Base-by-base conservation (phyloP, 2,888 invertebrate species). In the Phaonia tiefii region DNA sequence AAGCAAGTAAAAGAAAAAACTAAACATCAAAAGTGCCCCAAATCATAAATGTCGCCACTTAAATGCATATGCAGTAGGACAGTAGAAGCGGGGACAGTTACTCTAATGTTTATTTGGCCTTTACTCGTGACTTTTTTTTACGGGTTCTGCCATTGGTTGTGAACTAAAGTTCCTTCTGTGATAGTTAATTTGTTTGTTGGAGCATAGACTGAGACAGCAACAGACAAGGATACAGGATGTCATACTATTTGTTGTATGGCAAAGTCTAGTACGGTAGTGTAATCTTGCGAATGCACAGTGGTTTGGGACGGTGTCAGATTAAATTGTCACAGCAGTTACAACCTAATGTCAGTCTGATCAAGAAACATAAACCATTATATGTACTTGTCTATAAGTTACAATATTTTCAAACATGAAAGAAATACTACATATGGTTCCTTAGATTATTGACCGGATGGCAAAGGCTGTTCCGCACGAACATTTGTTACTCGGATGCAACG, bases 41-140 rank as follows among this genome's bases (percentile, higher is more conserved):
- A 73, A 80, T 76, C 77, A 78, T 78, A 74, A 81, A 77, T 81
- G 71, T 81, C 77, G 74, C 71, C 49, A 78, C 67, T 69, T 54
- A 54, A 69, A 37, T 31, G 31, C 31, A 31, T 8, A 31, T 17
- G 20, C 60, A 60, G 60, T 8, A 17, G 60, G 39, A 31, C 10
- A 31, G 37, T 3, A 11, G n/a, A 37, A 15, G 39, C n/a, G n/a
- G 60, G 39, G 17, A 10, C 11, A 60, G 74, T 66, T 67, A 51
- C 60, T 78, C 22, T 71, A 17, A 39, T 70, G 46, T 66, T 58
- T 65, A n/a, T 49, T n/a, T 60, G 31, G 26, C 46, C 39, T 22
- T 60, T 37, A 20, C 8, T 20, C 42, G 20, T 63, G 51, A 13
- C 17, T 66, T 46, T 65, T 66, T 13, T 39, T 58, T 60, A 10